Base-by-base conservation (phyloP, 2,888 invertebrate species). In the Labia minor region DNA sequence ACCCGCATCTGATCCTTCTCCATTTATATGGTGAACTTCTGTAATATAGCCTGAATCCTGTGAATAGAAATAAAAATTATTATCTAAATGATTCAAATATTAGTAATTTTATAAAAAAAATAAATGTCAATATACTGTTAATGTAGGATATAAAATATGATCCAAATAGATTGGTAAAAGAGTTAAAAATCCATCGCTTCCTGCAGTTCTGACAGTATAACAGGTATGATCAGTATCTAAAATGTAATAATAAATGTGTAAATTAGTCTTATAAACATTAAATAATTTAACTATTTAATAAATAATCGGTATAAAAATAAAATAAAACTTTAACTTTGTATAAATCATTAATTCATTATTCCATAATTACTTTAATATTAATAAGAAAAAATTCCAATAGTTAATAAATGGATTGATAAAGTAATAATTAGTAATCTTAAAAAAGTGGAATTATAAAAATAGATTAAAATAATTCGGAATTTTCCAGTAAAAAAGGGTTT, bases 11-110 rank as follows among this genome's bases (percentile, higher is more conserved):
- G 90, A 87, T 0, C 95, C 95, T 68, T 90, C 86, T 0, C 87
- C 90, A 73, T 90, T 92, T 69, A 95, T 82, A 76, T 95, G 95
- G 77, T 95, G 93, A 0, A 96, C 94, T 80, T 95, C 95, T 0
- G 95, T 95, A 21, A 86, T 80, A 75, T 86, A 95, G 1, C 86
- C 92, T 70, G 89, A 82, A 71, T 93, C 89, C 88, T 88, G 73
- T 67, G 73, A 69, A 61, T 67, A 20, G 14, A 68, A 21, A 70
- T 20, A 62, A 11, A 67, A 26, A 68, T 33, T 18, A 49, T 3
- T 65, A 26, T 18, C 16, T 37, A 64, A 67, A 61, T 49, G 21
- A 21, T 61, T 37, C 61, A 65, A 63, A 65, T 21, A 64, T n/a
- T n/a, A n/a, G 26, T 66, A 1, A 2, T n/a, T 64, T 33, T 67